Percentiles rank a stretch among this genome's conserved stretches.
Conservation (phyloP, 2,797 vertebrate genomes). For the Gymnopithys bicolor region DNA sequence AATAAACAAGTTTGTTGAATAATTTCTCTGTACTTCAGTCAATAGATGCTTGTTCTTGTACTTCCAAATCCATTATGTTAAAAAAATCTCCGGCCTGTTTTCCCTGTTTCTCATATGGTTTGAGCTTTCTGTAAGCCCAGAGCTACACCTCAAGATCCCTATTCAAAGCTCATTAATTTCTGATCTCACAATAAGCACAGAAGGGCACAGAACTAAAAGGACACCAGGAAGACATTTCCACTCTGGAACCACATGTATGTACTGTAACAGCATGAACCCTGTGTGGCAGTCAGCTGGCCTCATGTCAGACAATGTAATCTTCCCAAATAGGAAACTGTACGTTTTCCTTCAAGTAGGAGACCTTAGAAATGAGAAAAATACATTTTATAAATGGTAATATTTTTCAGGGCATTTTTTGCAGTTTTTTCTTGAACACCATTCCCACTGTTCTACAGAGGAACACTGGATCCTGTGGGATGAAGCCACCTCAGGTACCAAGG, state of each 20-base stretch:
- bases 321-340: neutral
- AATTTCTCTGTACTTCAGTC: neutral
- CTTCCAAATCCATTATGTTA: neutral
- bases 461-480: neutral
- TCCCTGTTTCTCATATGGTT: rapidly evolving
- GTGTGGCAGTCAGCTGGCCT: neutral
- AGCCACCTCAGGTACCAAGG: neutral
- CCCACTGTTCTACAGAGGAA: neutral
- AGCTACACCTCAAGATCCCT: neutral
- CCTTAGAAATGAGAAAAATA: neutral
- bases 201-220: neutral
- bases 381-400: neutral
- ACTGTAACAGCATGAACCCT: neutral
- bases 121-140: neutral
- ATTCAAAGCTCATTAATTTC: neutral
- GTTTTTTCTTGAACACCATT: neutral
- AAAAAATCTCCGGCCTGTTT: neutral
- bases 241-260: neutral
- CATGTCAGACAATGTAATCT: neutral
- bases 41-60: neutral
- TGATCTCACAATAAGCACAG: neutral
- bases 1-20: neutral
- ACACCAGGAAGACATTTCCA: neutral
- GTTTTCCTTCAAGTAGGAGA: neutral
- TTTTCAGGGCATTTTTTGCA: neutral